Evolutionary conservation across 2,797 vertebrate species (phyloP).

Genomic region (Huso huso): DNA sequence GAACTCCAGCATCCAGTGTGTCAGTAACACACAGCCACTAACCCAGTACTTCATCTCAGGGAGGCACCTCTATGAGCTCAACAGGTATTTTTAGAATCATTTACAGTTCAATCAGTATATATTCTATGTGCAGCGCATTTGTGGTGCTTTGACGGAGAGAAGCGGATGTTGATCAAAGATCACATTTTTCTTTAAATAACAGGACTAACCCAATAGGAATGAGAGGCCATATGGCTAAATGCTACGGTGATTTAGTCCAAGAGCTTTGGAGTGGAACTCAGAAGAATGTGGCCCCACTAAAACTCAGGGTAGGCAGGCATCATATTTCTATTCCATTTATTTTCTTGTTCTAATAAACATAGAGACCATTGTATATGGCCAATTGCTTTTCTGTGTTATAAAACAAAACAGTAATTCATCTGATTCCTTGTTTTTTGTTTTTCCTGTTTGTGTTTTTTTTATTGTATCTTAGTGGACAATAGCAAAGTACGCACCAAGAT

Average conservation of each 20-base stretch:
- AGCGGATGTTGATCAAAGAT: not conserved
- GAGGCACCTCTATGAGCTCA: conserved; percentile 93
- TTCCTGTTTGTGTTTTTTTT: not conserved
- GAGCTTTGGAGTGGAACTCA: conserved; percentile 97
- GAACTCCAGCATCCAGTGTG: conserved; percentile 98
- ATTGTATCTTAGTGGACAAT: conserved; percentile 84
- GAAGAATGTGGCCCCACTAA: conserved; percentile 92
- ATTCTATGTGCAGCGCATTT: not conserved
- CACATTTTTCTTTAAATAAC: conserved; percentile 22
- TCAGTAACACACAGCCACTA: conserved; percentile 95
- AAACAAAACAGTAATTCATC: not conserved
- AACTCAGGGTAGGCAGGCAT: conserved; percentile 73
- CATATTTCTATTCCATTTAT: no score
- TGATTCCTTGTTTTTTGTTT: not conserved
- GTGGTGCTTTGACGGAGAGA: not conserved
- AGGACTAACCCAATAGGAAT: conserved; percentile 97
- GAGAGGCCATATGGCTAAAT: conserved; percentile 98
- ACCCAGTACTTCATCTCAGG: conserved; percentile 96
- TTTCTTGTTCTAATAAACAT: no score
- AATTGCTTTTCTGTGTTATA: conserved; percentile 21
- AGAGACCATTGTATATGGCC: conserved; percentile 12
- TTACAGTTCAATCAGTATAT: not conserved
- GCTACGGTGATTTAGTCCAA: conserved; percentile 96
- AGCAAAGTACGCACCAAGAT: conserved; percentile 94
- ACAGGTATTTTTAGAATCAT: conserved; percentile 64